Conservation (phyloP, 2,113 vertebrate genomes). For the Anser cygnoides region DNA sequence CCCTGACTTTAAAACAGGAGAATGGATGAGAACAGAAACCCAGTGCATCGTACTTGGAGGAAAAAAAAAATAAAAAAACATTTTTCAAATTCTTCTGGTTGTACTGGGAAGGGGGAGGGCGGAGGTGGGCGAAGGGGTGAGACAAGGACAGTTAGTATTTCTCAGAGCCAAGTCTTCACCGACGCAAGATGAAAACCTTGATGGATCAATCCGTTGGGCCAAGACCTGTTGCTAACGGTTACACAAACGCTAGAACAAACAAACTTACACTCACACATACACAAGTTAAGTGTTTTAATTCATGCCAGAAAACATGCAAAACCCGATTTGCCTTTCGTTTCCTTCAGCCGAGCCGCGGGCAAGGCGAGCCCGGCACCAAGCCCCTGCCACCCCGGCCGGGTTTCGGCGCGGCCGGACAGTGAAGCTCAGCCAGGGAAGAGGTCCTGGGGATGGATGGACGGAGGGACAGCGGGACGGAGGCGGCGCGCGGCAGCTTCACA, state of each 20-base stretch:
- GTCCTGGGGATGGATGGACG: background rate
- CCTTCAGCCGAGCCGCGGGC: constrained; percentile 46
- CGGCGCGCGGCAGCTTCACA: constrained; percentile 34
- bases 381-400: background rate
- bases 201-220: constrained; percentile 48
- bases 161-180: constrained; percentile 63
- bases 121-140: constrained; percentile 19
- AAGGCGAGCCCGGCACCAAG: background rate
- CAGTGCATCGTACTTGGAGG: constrained; percentile 2
- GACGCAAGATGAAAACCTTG: constrained; percentile 43
- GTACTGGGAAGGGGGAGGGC: background rate
- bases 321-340: constrained; percentile 58
- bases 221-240: constrained; percentile 74
- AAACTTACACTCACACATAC: constrained; percentile 75
- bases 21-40: constrained; percentile 49
- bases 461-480: background rate
- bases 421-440: background rate
- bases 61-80: background rate
- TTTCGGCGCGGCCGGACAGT: background rate
- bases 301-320: constrained; percentile 83
- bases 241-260: constrained; percentile 78
- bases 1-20: constrained; percentile 30
- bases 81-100: constrained; percentile 46
- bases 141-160: constrained; percentile 57
- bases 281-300: constrained; percentile 79